Base-by-base conservation (phyloP, 1,140 invertebrate species). In the Spodoptera frugiperda region DNA sequence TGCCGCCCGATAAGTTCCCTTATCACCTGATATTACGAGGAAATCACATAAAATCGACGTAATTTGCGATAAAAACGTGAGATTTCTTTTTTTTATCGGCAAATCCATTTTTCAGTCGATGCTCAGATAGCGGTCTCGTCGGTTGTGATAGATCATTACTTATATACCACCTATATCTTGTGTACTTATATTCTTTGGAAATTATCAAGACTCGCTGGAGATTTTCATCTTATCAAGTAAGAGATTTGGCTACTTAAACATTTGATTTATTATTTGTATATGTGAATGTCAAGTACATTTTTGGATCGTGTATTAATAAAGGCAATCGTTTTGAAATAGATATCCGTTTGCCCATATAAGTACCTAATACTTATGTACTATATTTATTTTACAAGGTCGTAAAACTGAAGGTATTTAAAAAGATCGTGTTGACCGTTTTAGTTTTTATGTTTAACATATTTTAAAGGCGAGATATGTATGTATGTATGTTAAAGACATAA, bases 51-150 rank as follows among this genome's bases (percentile, higher is more conserved):
- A 84, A 87, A 89, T 87, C 76, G 78, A 87, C 83, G 87, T 88
- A 91, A 92, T 86, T 92, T 90, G 86, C 86, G 92, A 92, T 93
- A 93, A 82, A 74, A 88, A 85, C 83, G 74, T 85, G 73, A 88
- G 89, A 89, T 93, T 91, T 87, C 81, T 89, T 90, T 89, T 84
- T 82, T 83, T 89, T 91, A 91, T 92, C 88, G 80, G 78, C 72
- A 86, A 91, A 91, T 87, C 87, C 82, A 78, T 81, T 87, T 85
- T 91, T 92, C 89, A 92, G 91, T 93, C 89, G 88, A 92, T 92
- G 46, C 85, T 67, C 70, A 87, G 91, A 93, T 93, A 91, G 89
- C 84, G 82, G 79, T 57, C 78, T 82, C 73, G 83, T 71, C 83
- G 89, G 91, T 92, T 88, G 91, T 93, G 82, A 88, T 88, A 82